Evolutionary conservation across 2,888 invertebrate genomes (phyloP).

Genomic region (Xanthorhoe designata): DNA sequence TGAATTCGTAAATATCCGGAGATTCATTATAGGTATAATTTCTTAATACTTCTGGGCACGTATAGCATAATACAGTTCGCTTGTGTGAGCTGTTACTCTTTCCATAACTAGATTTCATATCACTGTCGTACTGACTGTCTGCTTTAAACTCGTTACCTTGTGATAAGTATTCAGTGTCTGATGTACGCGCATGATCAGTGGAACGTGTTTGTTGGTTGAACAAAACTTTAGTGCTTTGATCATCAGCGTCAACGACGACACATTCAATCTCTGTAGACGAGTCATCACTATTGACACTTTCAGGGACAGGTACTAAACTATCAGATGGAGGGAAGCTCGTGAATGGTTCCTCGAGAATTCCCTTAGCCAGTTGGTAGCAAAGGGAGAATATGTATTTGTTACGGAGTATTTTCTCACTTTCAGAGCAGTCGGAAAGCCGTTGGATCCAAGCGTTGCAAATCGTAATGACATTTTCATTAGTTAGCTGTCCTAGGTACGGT

Average conservation of each 20-base stretch:
- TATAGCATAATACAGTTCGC: conserved; percentile 50
- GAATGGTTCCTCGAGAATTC: conserved; percentile 68
- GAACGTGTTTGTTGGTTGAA: conserved; percentile 47
- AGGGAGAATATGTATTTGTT: conserved; percentile 73
- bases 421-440: conserved; percentile 61
- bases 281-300: conserved; percentile 58
- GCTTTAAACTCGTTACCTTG: conserved; percentile 46
- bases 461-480: conserved; percentile 61
- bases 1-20: conserved; percentile 56
- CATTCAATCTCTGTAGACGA: conserved; percentile 66
- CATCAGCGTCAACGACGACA: conserved; percentile 58
- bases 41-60: conserved; percentile 48
- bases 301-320: conserved; percentile 54
- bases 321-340: conserved; percentile 56
- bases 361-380: conserved; percentile 73
- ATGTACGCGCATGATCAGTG: conserved; percentile 49
- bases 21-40: conserved; percentile 31
- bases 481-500: conserved; percentile 66
- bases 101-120: conserved; percentile 37
- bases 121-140: conserved; percentile 44
- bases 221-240: conserved; percentile 54
- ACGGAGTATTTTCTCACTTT: conserved; percentile 64
- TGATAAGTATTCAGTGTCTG: conserved; percentile 55
- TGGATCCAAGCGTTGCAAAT: conserved; percentile 76
- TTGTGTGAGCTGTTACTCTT: conserved; percentile 29